These are phyloP conservation scores for Cantharis flavilabris DNA, from an alignment of 2,888 invertebrate genomes.

Conservation along the genomic window DNA sequence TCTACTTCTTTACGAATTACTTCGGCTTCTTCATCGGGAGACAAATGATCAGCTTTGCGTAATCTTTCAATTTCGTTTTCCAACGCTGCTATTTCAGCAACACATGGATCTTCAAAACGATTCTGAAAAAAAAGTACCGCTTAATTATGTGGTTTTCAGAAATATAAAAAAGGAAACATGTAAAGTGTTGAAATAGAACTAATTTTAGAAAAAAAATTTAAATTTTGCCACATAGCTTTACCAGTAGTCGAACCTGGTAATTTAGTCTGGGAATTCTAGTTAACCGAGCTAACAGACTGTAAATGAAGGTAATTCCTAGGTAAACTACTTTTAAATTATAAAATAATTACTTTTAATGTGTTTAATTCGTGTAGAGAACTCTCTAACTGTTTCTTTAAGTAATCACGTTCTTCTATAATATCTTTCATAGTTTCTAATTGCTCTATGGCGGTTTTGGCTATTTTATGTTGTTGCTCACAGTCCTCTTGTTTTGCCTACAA, in stretches of 20 bases:
- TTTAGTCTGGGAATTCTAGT: too few relatives aligned
- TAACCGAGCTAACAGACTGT: too few relatives aligned
- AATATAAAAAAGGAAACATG: background rate
- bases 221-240: too few relatives aligned
- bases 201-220: too few relatives aligned
- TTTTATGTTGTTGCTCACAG: conserved; percentile 41
- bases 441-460: conserved; percentile 43
- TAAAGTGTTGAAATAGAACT: too few relatives aligned
- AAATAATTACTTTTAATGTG: conserved; percentile 37
- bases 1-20: conserved; percentile 47
- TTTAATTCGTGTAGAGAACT: conserved; percentile 42
- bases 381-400: conserved; percentile 39
- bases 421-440: conserved; percentile 44
- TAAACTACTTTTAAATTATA: too few relatives aligned
- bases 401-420: conserved; percentile 41
- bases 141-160: background rate
- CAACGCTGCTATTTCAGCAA: conserved; percentile 41
- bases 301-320: too few relatives aligned
- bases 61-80: conserved; percentile 46
- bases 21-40: conserved; percentile 45
- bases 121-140: background rate
- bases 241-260: too few relatives aligned
- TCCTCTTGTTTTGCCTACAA: conserved; percentile 42
- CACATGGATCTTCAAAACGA: conserved; percentile 20
- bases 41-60: conserved; percentile 34